Conservation (phyloP, 2,797 vertebrate species). For the Syndactyla subalaris region DNA sequence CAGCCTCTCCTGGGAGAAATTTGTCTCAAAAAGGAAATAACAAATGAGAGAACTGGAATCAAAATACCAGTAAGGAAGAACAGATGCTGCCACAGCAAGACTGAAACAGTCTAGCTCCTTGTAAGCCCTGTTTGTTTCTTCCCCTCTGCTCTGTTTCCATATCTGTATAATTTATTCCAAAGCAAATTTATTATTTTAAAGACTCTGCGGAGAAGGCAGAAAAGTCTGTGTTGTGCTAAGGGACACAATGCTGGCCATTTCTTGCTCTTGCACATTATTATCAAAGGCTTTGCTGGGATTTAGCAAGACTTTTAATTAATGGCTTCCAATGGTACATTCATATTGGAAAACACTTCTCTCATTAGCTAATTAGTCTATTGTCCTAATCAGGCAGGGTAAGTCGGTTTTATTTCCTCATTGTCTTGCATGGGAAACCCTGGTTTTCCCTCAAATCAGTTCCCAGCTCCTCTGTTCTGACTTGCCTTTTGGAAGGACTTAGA, state of each 20-base stretch:
- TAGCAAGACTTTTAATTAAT: constrained; percentile 7
- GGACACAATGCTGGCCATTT: background rate
- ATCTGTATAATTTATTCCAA: constrained; percentile 10
- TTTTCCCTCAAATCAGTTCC: background rate
- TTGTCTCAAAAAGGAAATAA: constrained; percentile 16
- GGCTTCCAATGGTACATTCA: background rate
- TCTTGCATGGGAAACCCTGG: background rate
- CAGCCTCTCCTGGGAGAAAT: background rate
- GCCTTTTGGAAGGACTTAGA: background rate
- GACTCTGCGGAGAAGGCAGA: background rate
- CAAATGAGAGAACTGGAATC: background rate
- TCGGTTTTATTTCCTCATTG: background rate
- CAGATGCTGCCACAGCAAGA: background rate
- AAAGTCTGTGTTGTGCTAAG: background rate
- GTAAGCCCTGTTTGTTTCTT: background rate
- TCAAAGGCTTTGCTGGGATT: constrained; percentile 4
- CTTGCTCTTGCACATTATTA: background rate
- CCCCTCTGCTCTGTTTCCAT: background rate
- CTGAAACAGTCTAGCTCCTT: background rate
- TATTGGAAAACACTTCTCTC: background rate
- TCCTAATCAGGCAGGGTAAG: background rate
- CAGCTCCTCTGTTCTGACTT: background rate
- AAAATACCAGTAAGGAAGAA: background rate
- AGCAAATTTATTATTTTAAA: constrained; percentile 33
- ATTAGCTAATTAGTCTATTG: background rate